Evolutionary conservation across 92 coral and sea anemone genomes (phyloP), one percentile per base, ranked within the genome.

Genomic region (Porites lobata): DNA sequence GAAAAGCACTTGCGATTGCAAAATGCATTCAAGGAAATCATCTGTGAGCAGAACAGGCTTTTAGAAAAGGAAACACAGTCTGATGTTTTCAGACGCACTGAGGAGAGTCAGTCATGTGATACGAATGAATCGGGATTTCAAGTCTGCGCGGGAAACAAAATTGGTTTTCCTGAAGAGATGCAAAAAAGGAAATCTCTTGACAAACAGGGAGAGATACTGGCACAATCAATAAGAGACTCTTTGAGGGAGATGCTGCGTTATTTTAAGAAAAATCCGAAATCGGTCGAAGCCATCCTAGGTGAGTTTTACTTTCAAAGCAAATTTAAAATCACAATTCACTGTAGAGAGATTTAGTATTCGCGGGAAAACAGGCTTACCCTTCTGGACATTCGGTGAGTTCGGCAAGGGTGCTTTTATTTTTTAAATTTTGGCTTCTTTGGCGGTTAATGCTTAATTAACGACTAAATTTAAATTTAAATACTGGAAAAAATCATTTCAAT

Each of bases 241-340:
- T 78, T 92, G 59, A 91, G 86, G 65, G 93, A 94, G 22, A 93
- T 95, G 29, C 72, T 96, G 26, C 81, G 99, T 62, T 91, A 82
- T 64, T 94, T 96, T 71, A 90, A 88, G 77, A 92, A 93, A 67
- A 94, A 96, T 61, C 97, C 99, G 0, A 95, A 96, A 72, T 95
- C 99, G 5, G 92, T 87, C 18, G 92, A 93, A 80, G 82, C 90
- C 8, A 79, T 96, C 24, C 54, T 94, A 73, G 96, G 98, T 96
- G 84, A 52, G 91, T 22, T 19, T 73, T 50, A 20, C 20, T 7
- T 2, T 62, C 20, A 59, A 24, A 22, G 24, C 8, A 4, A 15
- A 12, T n/a, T 67, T 67, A 9, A 67, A 22, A 9, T 67, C 21
- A 65, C 21, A 38, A 38, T 38, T 38, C 47, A 38, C 47, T 38